A percentile compares a stretch with the other conserved stretches of the same genome.
These are phyloP conservation scores for Silurus glanis DNA, from an alignment of 2,113 vertebrate species.

Conservation along the genomic window DNA sequence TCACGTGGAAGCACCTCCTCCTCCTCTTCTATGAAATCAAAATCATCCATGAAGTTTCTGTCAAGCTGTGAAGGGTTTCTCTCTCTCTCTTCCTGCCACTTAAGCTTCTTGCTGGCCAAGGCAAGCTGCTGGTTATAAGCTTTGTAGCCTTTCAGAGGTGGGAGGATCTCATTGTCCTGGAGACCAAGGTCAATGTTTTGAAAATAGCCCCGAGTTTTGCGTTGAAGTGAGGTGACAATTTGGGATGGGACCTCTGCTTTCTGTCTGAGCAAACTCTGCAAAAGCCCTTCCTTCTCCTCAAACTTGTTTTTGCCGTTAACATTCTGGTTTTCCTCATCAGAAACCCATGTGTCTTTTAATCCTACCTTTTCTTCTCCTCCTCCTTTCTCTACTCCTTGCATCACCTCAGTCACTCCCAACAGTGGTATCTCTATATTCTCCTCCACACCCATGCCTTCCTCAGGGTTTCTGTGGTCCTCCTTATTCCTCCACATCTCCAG, in stretches of 20 bases:
- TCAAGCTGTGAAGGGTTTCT: constrained; percentile 60
- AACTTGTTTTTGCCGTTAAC: constrained; percentile 4
- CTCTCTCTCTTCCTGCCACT: constrained; percentile 72
- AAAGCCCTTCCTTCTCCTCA: constrained; percentile 31
- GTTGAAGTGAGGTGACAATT: constrained; percentile 64
- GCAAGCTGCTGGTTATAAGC: constrained; percentile 78
- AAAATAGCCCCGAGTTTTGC: constrained; percentile 73
- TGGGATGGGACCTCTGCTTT: constrained; percentile 53
- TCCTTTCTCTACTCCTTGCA: constrained; percentile 54
- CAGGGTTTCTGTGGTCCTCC: constrained; percentile 36
- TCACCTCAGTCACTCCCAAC: constrained; percentile 59
- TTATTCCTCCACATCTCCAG: constrained; percentile 48
- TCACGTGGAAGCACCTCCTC: constrained; percentile 70
- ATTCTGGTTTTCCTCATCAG: constrained; percentile 15
- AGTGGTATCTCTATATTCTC: constrained; percentile 65
- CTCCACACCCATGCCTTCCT: constrained; percentile 54
- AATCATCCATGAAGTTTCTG: constrained; percentile 76
- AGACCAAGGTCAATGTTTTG: constrained; percentile 77
- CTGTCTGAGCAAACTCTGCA: constrained; percentile 26
- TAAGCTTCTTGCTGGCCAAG: constrained; percentile 74
- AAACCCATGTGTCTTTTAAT: constrained; percentile 16
- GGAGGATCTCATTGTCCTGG: constrained; percentile 79
- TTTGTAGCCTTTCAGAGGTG: constrained; percentile 78
- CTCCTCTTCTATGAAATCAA: constrained; percentile 70
- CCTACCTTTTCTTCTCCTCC: constrained; percentile 23